phyloP scores from a whole-genome alignment of 2,797 vertebrate species.

The Crocodylus rhombifer region DNA sequence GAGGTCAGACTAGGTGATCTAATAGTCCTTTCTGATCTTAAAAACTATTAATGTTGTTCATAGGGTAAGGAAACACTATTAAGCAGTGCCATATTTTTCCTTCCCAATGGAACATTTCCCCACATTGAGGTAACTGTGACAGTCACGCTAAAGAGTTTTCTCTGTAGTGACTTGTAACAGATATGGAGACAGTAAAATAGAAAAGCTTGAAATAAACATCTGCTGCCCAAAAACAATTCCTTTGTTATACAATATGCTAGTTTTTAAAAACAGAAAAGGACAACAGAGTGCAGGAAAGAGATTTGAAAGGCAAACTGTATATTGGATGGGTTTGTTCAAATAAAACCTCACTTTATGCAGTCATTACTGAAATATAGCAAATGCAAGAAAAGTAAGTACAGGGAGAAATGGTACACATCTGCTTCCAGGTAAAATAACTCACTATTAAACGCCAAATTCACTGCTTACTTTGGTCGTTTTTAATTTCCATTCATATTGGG shows the following conservation, averaged over 20 bases:
- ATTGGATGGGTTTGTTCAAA: background rate
- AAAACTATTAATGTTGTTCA: conserved; percentile 27
- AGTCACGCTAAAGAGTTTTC: conserved; percentile 83
- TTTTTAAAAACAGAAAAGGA: background rate
- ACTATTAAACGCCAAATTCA: background rate
- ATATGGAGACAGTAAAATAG: conserved; percentile 81
- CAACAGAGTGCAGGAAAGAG: background rate
- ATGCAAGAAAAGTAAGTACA: background rate
- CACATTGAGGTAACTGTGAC: conserved; percentile 85
- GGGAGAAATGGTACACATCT: background rate
- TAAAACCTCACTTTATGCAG: background rate
- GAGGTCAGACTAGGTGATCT: conserved; percentile 20
- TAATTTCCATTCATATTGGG: conserved; percentile 93
- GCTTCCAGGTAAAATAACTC: background rate
- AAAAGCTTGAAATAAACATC: conserved; percentile 71
- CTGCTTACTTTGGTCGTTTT: conserved; percentile 92
- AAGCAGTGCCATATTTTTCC: conserved; percentile 80
- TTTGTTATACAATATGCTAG: background rate
- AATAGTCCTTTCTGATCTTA: conserved; percentile 14
- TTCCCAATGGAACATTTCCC: conserved; percentile 85
- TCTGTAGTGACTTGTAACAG: conserved; percentile 83
- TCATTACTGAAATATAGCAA: background rate
- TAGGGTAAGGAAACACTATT: conserved; percentile 70
- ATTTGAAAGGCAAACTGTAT: background rate
- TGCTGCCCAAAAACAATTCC: background rate